These are phyloP conservation scores for Callopanchax toddi DNA, from an alignment of 2,113 vertebrate genomes.

Conservation along the genomic window DNA sequence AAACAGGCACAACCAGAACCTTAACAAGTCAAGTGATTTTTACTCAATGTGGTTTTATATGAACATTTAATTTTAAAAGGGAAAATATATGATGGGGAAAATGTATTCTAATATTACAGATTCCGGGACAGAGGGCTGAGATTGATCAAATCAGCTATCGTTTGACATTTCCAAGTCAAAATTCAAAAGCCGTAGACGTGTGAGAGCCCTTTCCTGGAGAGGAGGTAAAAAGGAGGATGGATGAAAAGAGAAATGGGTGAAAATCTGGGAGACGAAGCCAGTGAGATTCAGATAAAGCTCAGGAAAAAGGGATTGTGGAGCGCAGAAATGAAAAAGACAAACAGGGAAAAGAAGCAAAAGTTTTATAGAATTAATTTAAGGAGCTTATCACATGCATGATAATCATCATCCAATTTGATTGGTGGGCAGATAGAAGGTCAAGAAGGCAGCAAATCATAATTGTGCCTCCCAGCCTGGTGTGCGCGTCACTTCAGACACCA, in stretches of 20 bases:
- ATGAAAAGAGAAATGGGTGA: slow-evolving; percentile 10
- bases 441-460: slow-evolving; percentile 52
- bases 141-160: slow-evolving; percentile 35
- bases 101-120: not conserved
- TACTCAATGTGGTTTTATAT: not conserved
- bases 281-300: slow-evolving; percentile 13
- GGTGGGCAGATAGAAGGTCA: slow-evolving; percentile 57
- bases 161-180: slow-evolving; percentile 50
- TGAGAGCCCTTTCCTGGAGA: slow-evolving; percentile 19
- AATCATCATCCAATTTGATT: slow-evolving; percentile 67
- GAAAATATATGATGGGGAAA: no score
- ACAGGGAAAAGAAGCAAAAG: slow-evolving; percentile 32
- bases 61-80: no score
- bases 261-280: not conserved
- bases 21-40: not conserved
- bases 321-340: slow-evolving; percentile 37
- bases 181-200: slow-evolving; percentile 15
- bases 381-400: slow-evolving; percentile 54
- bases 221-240: slow-evolving; percentile 3
- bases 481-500: slow-evolving; percentile 20
- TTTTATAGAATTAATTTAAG: slow-evolving; percentile 48
- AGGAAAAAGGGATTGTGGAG: no score
- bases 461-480: slow-evolving; percentile 49
- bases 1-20: not conserved
- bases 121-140: not conserved